Conservation (phyloP, 2,113 vertebrate species). For the Ctenodactylus gundi region DNA sequence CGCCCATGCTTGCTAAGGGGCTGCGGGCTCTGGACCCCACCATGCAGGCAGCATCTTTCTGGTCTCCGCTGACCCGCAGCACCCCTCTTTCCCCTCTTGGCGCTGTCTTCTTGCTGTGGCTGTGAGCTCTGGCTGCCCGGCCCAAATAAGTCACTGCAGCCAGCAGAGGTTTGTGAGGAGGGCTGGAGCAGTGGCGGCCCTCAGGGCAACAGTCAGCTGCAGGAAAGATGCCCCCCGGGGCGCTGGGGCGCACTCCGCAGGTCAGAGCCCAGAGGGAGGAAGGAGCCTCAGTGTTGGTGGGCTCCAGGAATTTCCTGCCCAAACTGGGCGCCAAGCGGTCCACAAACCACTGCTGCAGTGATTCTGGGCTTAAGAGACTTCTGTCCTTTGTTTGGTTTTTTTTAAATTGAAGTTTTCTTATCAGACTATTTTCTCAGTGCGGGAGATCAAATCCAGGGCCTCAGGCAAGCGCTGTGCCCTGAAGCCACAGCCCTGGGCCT, state of each 20-base stretch:
- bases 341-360: not conserved
- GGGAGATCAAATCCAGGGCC: not conserved
- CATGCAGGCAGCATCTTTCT: not conserved
- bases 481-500: not conserved
- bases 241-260: too few relatives aligned
- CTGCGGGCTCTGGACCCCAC: not conserved
- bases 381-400: not conserved
- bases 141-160: not conserved
- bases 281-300: not conserved
- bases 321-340: not conserved
- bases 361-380: not conserved
- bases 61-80: not conserved
- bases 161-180: not conserved
- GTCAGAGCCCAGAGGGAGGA: too few relatives aligned
- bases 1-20: not conserved
- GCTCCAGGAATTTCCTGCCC: not conserved
- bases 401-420: not conserved
- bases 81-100: fast-evolving
- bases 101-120: not conserved
- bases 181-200: too few relatives aligned
- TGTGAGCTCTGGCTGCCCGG: not conserved
- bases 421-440: not conserved
- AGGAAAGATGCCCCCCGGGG: too few relatives aligned
- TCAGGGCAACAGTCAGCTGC: too few relatives aligned
- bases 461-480: not conserved